Evolutionary conservation across 2,113 vertebrate species (phyloP).

Genomic region (Neolamprologus devosi): DNA sequence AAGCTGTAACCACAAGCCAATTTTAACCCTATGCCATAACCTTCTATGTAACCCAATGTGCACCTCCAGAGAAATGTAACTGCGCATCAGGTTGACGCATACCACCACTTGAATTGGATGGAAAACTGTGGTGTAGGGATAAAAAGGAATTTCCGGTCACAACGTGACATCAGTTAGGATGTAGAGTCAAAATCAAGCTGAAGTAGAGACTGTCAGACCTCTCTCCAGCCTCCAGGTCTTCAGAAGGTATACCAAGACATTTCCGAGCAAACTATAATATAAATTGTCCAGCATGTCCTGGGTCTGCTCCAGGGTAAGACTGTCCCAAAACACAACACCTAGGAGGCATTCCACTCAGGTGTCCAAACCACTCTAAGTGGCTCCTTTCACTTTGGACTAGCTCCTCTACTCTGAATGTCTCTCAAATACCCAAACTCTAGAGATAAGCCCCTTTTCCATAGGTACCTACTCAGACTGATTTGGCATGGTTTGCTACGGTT

Average conservation of each 20-base stretch:
- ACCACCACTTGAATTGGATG: neutral
- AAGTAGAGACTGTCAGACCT: neutral
- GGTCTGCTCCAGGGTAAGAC: neutral
- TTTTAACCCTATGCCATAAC: neutral
- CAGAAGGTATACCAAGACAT: neutral
- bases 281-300: neutral
- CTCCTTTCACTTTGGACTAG: neutral
- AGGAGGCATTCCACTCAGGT: neutral
- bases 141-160: neutral
- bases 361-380: neutral
- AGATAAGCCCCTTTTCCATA: neutral
- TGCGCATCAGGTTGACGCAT: neutral
- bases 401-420: neutral
- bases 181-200: neutral
- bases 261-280: neutral
- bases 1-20: neutral
- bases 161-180: neutral
- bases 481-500: neutral
- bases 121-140: fast-evolving
- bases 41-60: neutral
- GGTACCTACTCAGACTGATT: neutral
- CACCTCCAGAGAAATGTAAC: neutral
- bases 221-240: neutral
- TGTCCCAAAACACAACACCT: neutral
- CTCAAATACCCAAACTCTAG: neutral